A percentile compares a stretch with the other conserved stretches of the same genome.
phyloP scores from a whole-genome alignment of 2,888 invertebrate species.

The Himalopsyche tibetana region DNA sequence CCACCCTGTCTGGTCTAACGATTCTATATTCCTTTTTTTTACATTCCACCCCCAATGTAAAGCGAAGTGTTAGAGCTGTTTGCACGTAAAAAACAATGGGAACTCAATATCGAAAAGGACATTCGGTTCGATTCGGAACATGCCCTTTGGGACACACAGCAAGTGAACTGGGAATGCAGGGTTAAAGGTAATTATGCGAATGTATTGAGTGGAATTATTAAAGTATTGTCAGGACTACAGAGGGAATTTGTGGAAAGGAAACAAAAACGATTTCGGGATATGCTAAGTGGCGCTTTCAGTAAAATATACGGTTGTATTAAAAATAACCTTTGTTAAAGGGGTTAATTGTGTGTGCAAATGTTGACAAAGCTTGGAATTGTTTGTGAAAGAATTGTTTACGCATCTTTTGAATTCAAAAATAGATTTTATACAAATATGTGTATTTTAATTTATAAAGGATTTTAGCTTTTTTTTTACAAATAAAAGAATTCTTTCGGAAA shows the following conservation, averaged over 20 bases:
- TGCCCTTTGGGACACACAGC: conserved; percentile 35
- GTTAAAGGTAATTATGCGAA: conserved; percentile 42
- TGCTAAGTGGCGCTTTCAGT: too few relatives aligned
- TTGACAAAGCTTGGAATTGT: too few relatives aligned
- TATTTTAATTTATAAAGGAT: too few relatives aligned
- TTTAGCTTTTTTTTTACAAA: too few relatives aligned
- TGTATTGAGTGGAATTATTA: conserved; percentile 40
- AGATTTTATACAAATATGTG: too few relatives aligned
- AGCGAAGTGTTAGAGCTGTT: conserved; percentile 25
- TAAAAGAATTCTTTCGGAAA: too few relatives aligned
- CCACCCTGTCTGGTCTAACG: conserved; percentile 8
- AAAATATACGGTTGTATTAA: too few relatives aligned
- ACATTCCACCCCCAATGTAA: conserved; percentile 26
- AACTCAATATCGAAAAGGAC: conserved; percentile 35
- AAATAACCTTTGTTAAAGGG: too few relatives aligned
- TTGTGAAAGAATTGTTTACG: too few relatives aligned
- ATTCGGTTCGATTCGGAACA: conserved; percentile 33
- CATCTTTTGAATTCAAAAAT: too few relatives aligned
- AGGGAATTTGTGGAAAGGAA: background rate
- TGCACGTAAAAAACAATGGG: conserved; percentile 39
- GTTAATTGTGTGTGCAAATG: too few relatives aligned
- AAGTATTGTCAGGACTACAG: background rate
- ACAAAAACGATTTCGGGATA: too few relatives aligned
- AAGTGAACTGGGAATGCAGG: conserved; percentile 2
- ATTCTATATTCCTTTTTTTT: conserved; percentile 41